These are phyloP conservation scores for Percopsis omiscomaycus DNA, from an alignment of 2,797 vertebrate species.

Conservation along the genomic window DNA sequence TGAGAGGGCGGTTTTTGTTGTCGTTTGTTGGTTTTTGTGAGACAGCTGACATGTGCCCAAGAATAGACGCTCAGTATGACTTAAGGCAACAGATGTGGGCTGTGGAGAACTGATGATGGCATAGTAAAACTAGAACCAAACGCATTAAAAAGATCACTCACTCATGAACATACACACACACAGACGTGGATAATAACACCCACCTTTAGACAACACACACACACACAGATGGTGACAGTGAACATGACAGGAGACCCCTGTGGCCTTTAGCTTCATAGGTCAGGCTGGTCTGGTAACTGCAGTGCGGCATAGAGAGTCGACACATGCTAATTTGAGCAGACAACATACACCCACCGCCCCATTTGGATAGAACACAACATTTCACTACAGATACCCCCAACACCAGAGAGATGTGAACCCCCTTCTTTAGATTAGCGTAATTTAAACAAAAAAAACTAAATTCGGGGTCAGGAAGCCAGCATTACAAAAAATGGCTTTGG, in stretches of 20 bases:
- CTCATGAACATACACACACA: constrained; percentile 6
- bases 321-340: constrained; percentile 60
- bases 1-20: constrained; percentile 23
- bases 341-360: constrained; percentile 48
- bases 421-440: constrained; percentile 3
- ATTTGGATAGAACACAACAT: constrained; percentile 26
- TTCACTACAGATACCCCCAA: constrained; percentile 14
- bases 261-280: constrained; percentile 66
- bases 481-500: too few species aligned
- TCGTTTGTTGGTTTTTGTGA: constrained; percentile 25
- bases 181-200: background rate
- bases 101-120: constrained; percentile 42
- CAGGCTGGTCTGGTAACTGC: constrained; percentile 48
- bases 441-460: too few species aligned
- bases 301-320: constrained; percentile 39
- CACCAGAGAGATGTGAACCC: constrained; percentile 4
- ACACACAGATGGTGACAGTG: constrained; percentile 49
- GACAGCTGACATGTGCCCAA: constrained; percentile 59
- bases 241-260: constrained; percentile 59
- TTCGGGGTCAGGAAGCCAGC: too few species aligned
- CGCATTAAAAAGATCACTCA: background rate
- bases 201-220: constrained; percentile 1
- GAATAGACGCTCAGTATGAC: constrained; percentile 62
- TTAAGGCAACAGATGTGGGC: constrained; percentile 54
- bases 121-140: constrained; percentile 53